These are phyloP conservation scores for Toxotes chatareus DNA, from an alignment of 2,113 vertebrate species.

Conservation along the genomic window DNA sequence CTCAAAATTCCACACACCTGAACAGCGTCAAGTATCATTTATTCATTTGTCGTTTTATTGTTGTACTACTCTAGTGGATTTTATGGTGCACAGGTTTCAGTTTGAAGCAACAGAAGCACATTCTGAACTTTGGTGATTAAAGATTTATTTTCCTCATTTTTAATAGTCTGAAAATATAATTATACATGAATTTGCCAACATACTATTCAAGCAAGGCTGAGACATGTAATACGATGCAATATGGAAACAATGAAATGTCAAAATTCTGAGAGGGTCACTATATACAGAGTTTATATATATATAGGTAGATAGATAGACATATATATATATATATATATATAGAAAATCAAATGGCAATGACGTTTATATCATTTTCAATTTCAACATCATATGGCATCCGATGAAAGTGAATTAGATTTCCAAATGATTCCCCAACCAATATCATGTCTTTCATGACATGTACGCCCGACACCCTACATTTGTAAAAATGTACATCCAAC, in stretches of 20 bases:
- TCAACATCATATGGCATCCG: constrained; percentile 87
- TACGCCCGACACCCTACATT: constrained; percentile 38
- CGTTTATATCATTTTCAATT: constrained; percentile 76
- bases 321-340: constrained; percentile 62
- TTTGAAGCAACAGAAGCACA: background rate
- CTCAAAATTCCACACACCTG: too few species aligned
- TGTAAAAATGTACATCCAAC: constrained; percentile 67
- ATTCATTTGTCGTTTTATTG: background rate
- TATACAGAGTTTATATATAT: constrained; percentile 75
- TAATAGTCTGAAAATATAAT: constrained; percentile 80
- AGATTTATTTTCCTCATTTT: constrained; percentile 79
- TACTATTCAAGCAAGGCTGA: constrained; percentile 82
- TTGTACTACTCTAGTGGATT: background rate
- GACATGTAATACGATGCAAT: constrained; percentile 68
- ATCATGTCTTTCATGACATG: constrained; percentile 61
- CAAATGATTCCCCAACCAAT: constrained; percentile 70
- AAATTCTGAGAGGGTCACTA: constrained; percentile 71
- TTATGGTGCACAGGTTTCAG: background rate
- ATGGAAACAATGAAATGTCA: constrained; percentile 70
- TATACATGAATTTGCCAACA: constrained; percentile 68
- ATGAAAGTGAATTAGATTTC: constrained; percentile 77
- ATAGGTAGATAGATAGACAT: constrained; percentile 40
- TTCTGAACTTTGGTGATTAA: constrained; percentile 51
- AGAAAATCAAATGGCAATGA: constrained; percentile 87
- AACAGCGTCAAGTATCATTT: background rate